phyloP scores from a whole-genome alignment of 1,140 invertebrate genomes.

The Pentalonia nigronervosa region DNA sequence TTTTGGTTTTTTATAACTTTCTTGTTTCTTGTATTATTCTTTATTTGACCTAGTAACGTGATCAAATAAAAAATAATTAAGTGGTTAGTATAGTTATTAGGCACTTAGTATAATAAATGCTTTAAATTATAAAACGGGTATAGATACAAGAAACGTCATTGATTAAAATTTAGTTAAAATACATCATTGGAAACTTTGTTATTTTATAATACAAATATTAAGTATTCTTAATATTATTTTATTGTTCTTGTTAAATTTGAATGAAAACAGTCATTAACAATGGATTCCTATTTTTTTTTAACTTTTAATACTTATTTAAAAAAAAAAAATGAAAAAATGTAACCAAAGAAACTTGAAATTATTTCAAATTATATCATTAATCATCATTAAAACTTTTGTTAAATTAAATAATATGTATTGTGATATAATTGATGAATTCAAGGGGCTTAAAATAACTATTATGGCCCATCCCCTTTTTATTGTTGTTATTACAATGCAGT shows the following conservation, averaged over 20 bases:
- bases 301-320: background rate
- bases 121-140: background rate
- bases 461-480: background rate
- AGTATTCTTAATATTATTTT: background rate
- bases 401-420: background rate
- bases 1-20: conserved; percentile 13
- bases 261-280: background rate
- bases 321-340: background rate
- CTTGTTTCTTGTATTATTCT: background rate
- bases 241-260: background rate
- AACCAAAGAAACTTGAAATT: background rate
- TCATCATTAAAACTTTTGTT: conserved; percentile 28
- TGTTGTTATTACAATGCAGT: conserved; percentile 24
- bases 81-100: background rate
- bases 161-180: background rate
- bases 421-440: conserved; percentile 1
- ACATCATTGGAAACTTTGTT: background rate
- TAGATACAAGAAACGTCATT: background rate
- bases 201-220: background rate
- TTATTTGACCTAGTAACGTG: background rate
- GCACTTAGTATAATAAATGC: background rate
- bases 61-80: background rate
- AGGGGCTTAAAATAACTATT: background rate
- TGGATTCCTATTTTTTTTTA: background rate
- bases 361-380: conserved; percentile 11